Evolutionary conservation across 1,140 invertebrate species (phyloP).

Genomic region (Bombus confusus): DNA sequence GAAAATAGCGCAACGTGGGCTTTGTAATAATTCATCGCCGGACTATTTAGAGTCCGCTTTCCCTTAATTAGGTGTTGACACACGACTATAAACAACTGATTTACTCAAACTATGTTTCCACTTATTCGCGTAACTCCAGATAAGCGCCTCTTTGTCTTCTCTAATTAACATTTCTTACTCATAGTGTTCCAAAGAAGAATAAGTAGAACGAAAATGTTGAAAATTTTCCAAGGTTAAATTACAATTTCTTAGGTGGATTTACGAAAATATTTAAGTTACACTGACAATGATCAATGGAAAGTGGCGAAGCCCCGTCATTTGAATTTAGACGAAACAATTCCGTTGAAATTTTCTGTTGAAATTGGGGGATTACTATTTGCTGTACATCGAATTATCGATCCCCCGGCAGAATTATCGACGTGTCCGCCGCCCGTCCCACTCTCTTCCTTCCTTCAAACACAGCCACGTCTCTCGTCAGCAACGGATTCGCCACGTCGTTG

Average conservation of each 20-base stretch:
- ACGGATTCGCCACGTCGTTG: background rate
- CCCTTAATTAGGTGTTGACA: conserved; percentile 39
- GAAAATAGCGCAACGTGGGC: background rate
- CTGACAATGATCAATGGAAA: background rate
- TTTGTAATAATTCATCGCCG: conserved; percentile 1
- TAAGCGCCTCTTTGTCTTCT: background rate
- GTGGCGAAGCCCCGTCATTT: background rate
- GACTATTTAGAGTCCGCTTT: background rate
- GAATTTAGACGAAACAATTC: background rate
- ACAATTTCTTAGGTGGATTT: too few species aligned
- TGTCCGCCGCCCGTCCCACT: background rate
- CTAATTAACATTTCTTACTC: background rate
- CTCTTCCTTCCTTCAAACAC: background rate
- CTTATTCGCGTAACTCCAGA: background rate
- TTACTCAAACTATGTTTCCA: background rate
- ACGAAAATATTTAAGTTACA: background rate
- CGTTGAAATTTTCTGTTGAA: background rate
- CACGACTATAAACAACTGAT: conserved; percentile 1
- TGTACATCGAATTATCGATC: background rate
- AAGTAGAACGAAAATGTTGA: background rate
- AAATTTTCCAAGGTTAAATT: background rate
- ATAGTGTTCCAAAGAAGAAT: background rate
- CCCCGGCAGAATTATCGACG: background rate
- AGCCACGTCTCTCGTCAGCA: background rate
- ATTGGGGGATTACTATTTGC: background rate